phyloP scores from a whole-genome alignment of 2,797 vertebrate genomes.

The Cercopithecus petaurista region DNA sequence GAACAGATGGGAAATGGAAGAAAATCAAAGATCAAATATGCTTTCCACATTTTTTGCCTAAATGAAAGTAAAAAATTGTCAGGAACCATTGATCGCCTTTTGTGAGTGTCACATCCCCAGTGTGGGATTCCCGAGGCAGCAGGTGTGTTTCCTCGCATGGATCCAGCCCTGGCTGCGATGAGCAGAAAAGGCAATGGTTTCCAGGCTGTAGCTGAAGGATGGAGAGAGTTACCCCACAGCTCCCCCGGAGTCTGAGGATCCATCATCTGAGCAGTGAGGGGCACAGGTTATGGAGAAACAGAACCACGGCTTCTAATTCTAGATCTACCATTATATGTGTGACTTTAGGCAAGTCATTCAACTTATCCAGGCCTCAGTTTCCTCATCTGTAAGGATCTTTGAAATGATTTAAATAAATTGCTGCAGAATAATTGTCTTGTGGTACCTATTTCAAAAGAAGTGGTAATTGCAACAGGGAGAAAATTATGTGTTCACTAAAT shows the following conservation, averaged over 20 bases:
- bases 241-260: rapidly evolving
- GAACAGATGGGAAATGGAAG: constrained; percentile 37
- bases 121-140: neutral
- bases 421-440: neutral
- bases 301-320: neutral
- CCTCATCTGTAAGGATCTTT: neutral
- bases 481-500: neutral
- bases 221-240: neutral
- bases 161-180: neutral
- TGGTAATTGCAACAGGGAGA: neutral
- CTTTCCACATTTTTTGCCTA: constrained; percentile 37
- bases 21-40: constrained; percentile 43
- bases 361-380: neutral
- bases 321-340: too few relatives aligned
- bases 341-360: neutral
- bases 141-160: neutral
- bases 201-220: rapidly evolving
- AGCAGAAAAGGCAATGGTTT: neutral
- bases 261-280: rapidly evolving
- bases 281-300: neutral
- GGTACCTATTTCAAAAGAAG: neutral
- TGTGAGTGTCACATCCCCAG: neutral
- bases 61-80: neutral
- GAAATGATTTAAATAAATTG: neutral
- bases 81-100: neutral